These are phyloP conservation scores for Teinopalpus imperialis DNA, from an alignment of 2,888 invertebrate genomes.

Conservation along the genomic window DNA sequence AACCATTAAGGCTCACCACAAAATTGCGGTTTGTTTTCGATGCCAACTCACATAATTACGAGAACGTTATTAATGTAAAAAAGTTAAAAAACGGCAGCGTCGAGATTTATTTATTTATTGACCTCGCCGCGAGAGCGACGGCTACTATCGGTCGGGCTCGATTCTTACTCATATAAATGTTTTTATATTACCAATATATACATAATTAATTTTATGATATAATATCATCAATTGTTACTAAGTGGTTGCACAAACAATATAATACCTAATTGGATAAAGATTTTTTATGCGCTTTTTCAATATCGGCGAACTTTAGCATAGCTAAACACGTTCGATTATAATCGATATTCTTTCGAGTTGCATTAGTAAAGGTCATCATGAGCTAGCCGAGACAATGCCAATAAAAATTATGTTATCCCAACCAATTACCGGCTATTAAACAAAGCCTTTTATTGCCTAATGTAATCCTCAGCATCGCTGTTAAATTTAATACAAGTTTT, in stretches of 20 bases:
- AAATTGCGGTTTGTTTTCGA: conserved; percentile 74
- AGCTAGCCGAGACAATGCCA: conserved; percentile 63
- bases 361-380: conserved; percentile 40
- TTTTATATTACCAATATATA: too few species aligned
- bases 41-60: conserved; percentile 72
- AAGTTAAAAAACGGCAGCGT: conserved; percentile 62
- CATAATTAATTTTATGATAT: too few species aligned
- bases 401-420: conserved; percentile 72
- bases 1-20: conserved; percentile 67
- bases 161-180: conserved; percentile 30
- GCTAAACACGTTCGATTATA: too few species aligned
- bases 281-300: too few species aligned
- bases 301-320: too few species aligned
- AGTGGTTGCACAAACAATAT: too few species aligned
- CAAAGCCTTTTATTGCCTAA: conserved; percentile 65
- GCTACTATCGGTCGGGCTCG: conserved; percentile 44
- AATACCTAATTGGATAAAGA: too few species aligned
- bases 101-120: conserved; percentile 76
- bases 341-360: too few species aligned
- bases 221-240: too few species aligned
- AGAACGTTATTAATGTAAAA: conserved; percentile 62
- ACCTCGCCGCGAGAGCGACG: conserved; percentile 45
- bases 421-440: conserved; percentile 72
- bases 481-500: conserved; percentile 42
- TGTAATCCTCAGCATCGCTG: conserved; percentile 45